Conservation (phyloP, 2,797 vertebrate species). For the Danio aesculapii region DNA sequence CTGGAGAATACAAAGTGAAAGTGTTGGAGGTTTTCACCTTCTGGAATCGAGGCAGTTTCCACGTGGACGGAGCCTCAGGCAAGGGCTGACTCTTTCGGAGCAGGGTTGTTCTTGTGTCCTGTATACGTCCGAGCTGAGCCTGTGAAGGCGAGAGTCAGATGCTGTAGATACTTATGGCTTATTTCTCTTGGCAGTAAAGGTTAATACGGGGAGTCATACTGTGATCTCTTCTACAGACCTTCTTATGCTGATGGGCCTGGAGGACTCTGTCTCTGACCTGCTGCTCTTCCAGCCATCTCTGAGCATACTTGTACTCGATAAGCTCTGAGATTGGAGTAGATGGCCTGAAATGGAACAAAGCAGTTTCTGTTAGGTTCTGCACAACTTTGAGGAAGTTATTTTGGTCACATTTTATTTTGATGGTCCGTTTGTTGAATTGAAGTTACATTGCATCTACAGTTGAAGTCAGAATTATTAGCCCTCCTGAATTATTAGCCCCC, state of each 20-base stretch:
- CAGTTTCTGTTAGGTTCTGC: neutral
- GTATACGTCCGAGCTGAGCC: conserved; percentile 62
- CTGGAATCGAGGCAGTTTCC: conserved; percentile 79
- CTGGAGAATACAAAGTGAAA: neutral
- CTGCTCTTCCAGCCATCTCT: conserved; percentile 82
- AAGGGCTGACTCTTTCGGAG: conserved; percentile 72
- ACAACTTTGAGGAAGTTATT: neutral
- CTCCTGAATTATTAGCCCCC: no score
- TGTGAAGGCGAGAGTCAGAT: conserved; percentile 30
- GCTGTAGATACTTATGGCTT: neutral
- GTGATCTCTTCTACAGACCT: conserved; percentile 47
- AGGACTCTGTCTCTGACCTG: conserved; percentile 62
- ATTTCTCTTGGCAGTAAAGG: neutral
- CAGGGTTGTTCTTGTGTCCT: conserved; percentile 76
- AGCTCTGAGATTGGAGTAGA: conserved; percentile 80
- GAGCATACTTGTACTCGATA: conserved; percentile 81
- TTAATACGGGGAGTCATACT: neutral
- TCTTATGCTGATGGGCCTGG: conserved; percentile 57
- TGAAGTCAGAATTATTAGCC: no score
- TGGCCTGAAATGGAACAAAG: conserved; percentile 69
- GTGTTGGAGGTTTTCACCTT: conserved; percentile 71
- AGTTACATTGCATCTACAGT: no score
- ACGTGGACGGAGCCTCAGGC: conserved; percentile 68
- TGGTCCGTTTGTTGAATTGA: no score
- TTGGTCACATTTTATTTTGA: no score